phyloP scores from a whole-genome alignment of 2,888 invertebrate genomes.

The Metallyticus violacea region DNA sequence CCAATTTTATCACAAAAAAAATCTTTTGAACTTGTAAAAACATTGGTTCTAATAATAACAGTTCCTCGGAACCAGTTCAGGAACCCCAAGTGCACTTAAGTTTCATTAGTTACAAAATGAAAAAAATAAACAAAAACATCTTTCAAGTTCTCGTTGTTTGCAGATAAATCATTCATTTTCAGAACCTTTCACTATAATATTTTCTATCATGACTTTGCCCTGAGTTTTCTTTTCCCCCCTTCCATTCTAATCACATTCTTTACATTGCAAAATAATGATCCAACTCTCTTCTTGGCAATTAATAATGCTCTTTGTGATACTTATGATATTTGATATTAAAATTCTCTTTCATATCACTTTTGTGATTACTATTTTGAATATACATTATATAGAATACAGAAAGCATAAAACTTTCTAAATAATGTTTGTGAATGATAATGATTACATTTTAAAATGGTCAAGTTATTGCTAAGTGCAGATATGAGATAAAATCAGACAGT shows the following conservation, averaged over 20 bases:
- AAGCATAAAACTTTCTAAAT: no score
- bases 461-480: no score
- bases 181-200: background rate
- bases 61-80: background rate
- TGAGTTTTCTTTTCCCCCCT: background rate
- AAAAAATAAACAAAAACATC: background rate
- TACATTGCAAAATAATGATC: background rate
- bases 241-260: no score
- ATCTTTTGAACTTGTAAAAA: background rate
- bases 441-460: no score
- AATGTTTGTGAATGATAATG: no score
- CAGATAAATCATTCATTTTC: background rate
- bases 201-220: background rate
- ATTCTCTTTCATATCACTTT: background rate
- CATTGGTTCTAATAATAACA: background rate
- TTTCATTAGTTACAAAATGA: background rate
- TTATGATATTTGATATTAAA: no score
- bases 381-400: no score
- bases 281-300: background rate
- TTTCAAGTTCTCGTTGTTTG: background rate
- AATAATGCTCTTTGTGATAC: no score
- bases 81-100: conserved; percentile 2
- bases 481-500: no score
- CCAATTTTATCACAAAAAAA: background rate
- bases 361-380: background rate